Base-by-base conservation (phyloP, 2,797 vertebrate species). In the Chaetophractus vellerosus region DNA sequence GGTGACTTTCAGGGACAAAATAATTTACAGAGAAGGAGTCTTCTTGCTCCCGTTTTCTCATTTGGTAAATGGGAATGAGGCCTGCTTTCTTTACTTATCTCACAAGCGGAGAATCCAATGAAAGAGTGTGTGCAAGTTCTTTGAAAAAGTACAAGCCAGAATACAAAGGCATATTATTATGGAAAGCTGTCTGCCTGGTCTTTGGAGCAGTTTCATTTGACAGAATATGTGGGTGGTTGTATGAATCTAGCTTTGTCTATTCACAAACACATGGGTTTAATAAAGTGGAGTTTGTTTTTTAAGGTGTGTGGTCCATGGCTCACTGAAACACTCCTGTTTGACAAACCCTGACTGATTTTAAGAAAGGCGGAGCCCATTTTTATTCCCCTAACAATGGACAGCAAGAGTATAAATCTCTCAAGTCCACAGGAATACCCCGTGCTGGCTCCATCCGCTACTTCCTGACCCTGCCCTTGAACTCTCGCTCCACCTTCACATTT, bases 201-300 rank as follows among this genome's bases (percentile, higher is more conserved):
- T 89, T 96, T 92, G 96, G 97, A 94, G 95, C 92, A 86, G 93
- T 97, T 96, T 95, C 97, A 80, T 93, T 92, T 96, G 92, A 97
- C 90, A 94, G 96, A 95, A 96, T 92, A 92, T 93, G 96, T 96
- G 95, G 97, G 97, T 97, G 97, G 97, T 48, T 94, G 92, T 94
- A 96, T 97, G 97, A 98, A 95, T 97, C 88, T 95, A 93, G 96
- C 95, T 96, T 97, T 97, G 97, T 96, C 97, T 97, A 96, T 94
- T 96, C 96, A 92, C 96, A 97, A 97, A 97, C 97, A 97, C 97
- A 97, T 97, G 96, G 96, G 86, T 97, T 97, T 96, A 96, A 97
- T 97, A 97, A 96, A 97, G 92, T 38, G 6, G 82, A 91, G 94
- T 96, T 97, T 98, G 97, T 95, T 98, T 97, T 93, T 92, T 96